Evolutionary conservation across 2,113 vertebrate species (phyloP).

Genomic region (Ptilorrhoa leucosticta): DNA sequence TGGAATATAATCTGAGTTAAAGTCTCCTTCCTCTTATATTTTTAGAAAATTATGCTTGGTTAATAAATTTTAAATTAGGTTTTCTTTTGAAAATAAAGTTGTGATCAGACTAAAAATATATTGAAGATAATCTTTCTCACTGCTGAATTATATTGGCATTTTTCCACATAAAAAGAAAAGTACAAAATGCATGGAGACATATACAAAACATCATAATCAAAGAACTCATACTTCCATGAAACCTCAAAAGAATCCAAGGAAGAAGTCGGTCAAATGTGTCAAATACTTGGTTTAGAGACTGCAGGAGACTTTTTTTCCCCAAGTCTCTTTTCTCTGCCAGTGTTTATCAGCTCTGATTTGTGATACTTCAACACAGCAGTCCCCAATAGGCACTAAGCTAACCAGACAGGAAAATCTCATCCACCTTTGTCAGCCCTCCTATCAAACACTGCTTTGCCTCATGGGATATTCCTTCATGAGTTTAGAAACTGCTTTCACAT

Average conservation of each 20-base stretch:
- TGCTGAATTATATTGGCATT: neutral
- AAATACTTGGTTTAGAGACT: neutral
- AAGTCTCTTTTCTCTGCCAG: neutral
- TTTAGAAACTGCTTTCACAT: neutral
- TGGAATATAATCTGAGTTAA: neutral
- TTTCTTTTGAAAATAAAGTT: neutral
- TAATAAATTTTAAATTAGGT: neutral
- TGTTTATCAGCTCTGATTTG: neutral
- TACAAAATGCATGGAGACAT: neutral
- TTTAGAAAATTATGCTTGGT: neutral
- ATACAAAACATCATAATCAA: neutral
- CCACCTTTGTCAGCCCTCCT: neutral
- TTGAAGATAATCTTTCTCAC: neutral
- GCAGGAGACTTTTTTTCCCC: neutral
- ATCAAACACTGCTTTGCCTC: neutral
- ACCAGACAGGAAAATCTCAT: neutral
- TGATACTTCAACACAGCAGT: neutral
- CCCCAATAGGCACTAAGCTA: neutral
- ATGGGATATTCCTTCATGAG: neutral
- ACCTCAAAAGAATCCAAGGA: neutral
- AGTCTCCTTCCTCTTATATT: neutral
- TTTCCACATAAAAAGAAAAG: neutral
- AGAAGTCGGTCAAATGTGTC: neutral
- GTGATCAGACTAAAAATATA: neutral
- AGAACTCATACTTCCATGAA: neutral